Conservation (phyloP, 1,140 invertebrate species). For the Brachionus rubens region DNA sequence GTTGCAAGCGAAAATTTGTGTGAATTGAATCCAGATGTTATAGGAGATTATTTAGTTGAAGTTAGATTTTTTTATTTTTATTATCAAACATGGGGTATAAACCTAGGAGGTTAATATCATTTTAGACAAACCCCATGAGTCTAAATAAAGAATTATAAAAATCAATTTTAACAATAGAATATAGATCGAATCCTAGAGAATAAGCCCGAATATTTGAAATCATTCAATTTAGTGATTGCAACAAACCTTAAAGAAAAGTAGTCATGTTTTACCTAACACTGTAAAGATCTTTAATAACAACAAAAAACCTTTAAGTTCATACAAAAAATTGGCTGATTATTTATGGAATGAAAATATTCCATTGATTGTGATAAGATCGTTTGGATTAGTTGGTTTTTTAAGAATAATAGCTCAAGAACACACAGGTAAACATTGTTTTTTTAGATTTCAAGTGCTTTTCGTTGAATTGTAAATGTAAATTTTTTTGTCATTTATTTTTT, state of each 20-base stretch:
- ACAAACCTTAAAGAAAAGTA: conserved; percentile 79
- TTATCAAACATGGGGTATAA: too few relatives aligned
- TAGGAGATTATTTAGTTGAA: conserved; percentile 86
- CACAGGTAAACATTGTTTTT: conserved; percentile 47
- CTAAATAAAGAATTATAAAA: too few relatives aligned
- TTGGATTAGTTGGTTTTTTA: conserved; percentile 28
- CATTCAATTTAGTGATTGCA: conserved; percentile 82
- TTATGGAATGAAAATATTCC: conserved; percentile 82
- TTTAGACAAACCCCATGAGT: too few relatives aligned
- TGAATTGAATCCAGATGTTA: conserved; percentile 88
- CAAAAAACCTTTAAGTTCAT: too few relatives aligned
- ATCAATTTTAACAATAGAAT: conserved; percentile 61
- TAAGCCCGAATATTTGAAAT: conserved; percentile 81
- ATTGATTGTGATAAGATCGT: conserved; percentile 66
- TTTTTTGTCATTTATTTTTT: too few relatives aligned
- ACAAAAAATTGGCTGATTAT: conserved; percentile 72
- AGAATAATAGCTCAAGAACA: conserved; percentile 14
- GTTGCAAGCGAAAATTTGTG: conserved; percentile 75
- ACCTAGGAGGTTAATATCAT: too few relatives aligned
- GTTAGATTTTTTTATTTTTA: conserved; percentile 50
- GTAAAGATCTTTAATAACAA: too few relatives aligned
- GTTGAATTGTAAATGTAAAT: conserved; percentile 26
- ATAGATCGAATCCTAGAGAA: conserved; percentile 76
- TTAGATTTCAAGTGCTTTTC: not conserved
- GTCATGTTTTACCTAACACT: too few relatives aligned